Percentiles rank a stretch among this genome's conserved stretches.
Conservation (phyloP, 2,113 vertebrate genomes). For the Aptenodytes forsteri region DNA sequence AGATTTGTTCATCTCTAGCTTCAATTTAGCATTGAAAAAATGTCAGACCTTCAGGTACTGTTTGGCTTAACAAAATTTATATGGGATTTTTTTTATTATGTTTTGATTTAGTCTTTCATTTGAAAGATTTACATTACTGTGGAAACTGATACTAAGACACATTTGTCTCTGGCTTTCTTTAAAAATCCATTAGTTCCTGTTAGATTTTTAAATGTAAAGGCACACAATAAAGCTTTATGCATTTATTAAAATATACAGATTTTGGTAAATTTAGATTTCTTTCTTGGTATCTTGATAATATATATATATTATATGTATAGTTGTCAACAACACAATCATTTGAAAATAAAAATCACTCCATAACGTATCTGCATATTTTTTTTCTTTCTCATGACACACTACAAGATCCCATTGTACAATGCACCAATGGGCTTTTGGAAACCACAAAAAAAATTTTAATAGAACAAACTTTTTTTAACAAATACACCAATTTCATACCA, state of each 20-base stretch:
- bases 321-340: slow-evolving; percentile 75
- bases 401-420: slow-evolving; percentile 88
- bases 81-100: not conserved
- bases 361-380: slow-evolving; percentile 84
- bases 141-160: slow-evolving; percentile 55
- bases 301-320: slow-evolving; percentile 46
- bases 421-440: slow-evolving; percentile 84
- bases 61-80: slow-evolving; percentile 21
- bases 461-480: slow-evolving; percentile 78
- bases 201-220: slow-evolving; percentile 71
- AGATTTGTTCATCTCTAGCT: slow-evolving; percentile 21
- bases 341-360: slow-evolving; percentile 80
- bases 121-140: slow-evolving; percentile 56
- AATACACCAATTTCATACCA: slow-evolving; percentile 85
- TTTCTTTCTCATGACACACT: slow-evolving; percentile 87
- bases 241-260: slow-evolving; percentile 89
- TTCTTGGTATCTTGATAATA: slow-evolving; percentile 65
- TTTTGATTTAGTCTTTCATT: slow-evolving; percentile 22
- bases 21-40: slow-evolving; percentile 37
- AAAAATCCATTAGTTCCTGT: slow-evolving; percentile 22
- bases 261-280: slow-evolving; percentile 80
- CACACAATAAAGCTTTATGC: slow-evolving; percentile 84
- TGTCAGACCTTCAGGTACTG: slow-evolving; percentile 4
- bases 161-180: slow-evolving; percentile 50
- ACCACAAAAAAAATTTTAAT: slow-evolving; percentile 67